Conservation (phyloP, 2,113 vertebrate genomes). For the Phylloscopus trochilus region DNA sequence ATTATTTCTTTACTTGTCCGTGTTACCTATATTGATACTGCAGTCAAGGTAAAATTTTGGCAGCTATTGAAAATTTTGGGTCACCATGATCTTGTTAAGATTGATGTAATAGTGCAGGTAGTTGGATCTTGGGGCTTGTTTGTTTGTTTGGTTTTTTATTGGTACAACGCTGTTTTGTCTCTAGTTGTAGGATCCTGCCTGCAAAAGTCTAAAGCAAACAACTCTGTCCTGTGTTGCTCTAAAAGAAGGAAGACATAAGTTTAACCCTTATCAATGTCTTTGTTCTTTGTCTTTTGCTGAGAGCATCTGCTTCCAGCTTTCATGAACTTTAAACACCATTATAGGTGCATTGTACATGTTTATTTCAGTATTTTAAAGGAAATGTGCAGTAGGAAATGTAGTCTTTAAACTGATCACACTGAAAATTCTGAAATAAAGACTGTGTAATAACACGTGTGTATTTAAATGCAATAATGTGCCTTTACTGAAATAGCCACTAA, state of each 20-base stretch:
- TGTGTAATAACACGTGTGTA: background rate
- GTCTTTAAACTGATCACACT: constrained; percentile 7
- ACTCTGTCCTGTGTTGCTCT: background rate
- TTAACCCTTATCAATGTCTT: background rate
- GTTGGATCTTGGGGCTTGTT: background rate
- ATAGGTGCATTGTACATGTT: background rate
- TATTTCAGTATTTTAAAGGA: background rate
- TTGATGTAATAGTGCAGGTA: background rate
- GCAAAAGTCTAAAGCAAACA: background rate
- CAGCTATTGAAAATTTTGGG: background rate
- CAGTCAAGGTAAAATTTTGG: background rate
- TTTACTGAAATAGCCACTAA: constrained; percentile 23
- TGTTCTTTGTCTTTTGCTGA: background rate
- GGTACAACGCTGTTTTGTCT: background rate
- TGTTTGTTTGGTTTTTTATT: background rate
- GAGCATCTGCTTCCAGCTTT: background rate
- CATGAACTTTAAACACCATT: background rate
- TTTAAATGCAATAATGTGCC: background rate
- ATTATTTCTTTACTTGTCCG: background rate
- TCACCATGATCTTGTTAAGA: background rate
- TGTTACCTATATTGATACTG: background rate
- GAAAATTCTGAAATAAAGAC: background rate
- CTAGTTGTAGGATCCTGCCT: background rate
- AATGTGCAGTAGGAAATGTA: background rate
- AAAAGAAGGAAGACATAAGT: background rate